Percentiles rank a stretch among this genome's conserved stretches.
Conservation (phyloP, 2,113 vertebrate species). For the Hirundichthys speculiger region DNA sequence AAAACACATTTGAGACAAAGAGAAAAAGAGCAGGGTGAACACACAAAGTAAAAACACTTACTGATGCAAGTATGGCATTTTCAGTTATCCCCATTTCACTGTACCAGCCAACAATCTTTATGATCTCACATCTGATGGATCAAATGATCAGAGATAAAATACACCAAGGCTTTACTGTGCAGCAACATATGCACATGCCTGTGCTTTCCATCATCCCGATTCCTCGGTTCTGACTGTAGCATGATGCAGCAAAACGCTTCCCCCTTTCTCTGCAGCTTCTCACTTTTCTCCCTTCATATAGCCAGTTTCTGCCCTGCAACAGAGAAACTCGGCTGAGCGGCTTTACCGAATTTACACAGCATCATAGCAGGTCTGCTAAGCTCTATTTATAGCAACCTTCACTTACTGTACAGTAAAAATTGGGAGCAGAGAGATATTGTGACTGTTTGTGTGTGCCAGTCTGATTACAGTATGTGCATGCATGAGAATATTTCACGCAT, state of each 20-base stretch:
- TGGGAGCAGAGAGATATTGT: conserved; percentile 1
- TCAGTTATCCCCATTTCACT: conserved; percentile 20
- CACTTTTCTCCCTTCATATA: conserved; percentile 7
- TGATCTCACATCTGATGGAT: conserved; percentile 41
- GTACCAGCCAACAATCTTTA: conserved; percentile 26
- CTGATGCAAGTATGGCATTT: conserved; percentile 1
- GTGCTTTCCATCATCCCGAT: not conserved
- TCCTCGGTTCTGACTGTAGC: conserved; percentile 11
- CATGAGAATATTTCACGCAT: conserved; percentile 25
- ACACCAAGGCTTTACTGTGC: conserved; percentile 22
- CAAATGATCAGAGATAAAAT: conserved; percentile 47
- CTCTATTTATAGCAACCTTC: conserved; percentile 55
- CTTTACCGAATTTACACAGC: conserved; percentile 44
- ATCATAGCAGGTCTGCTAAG: conserved; percentile 28
- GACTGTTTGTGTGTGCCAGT: not conserved
- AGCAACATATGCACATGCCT: not conserved
- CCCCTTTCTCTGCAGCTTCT: not conserved
- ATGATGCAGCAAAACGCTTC: conserved; percentile 60
- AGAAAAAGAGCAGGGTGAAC: not conserved
- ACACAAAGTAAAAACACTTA: conserved; percentile 11
- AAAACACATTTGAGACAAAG: not conserved
- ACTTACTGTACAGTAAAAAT: conserved; percentile 37
- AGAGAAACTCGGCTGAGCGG: conserved; percentile 45
- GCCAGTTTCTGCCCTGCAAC: conserved; percentile 63
- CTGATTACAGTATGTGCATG: conserved; percentile 1